These are phyloP conservation scores for Centropus unirufus DNA, from an alignment of 2,113 vertebrate species.

Conservation along the genomic window DNA sequence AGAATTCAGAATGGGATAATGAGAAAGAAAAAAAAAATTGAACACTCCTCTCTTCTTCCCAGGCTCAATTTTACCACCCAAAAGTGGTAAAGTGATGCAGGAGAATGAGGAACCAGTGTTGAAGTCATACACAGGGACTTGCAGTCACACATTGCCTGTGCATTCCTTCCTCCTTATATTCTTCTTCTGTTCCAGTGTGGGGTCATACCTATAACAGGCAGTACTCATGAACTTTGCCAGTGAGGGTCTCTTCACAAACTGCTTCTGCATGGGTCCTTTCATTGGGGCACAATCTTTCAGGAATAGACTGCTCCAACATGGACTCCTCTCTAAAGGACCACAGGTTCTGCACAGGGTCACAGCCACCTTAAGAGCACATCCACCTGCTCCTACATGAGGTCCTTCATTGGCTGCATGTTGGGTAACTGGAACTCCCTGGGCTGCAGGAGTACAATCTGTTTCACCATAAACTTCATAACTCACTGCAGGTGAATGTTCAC, in stretches of 20 bases:
- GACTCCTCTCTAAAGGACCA: rapidly evolving
- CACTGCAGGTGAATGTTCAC: neutral
- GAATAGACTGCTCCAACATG: neutral
- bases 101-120: rapidly evolving
- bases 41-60: neutral
- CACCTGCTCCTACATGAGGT: rapidly evolving
- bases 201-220: neutral
- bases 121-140: too few species aligned
- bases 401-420: neutral
- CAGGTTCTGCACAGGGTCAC: rapidly evolving
- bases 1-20: neutral
- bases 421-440: too few species aligned
- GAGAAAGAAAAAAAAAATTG: neutral
- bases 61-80: neutral
- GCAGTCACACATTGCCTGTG: neutral
- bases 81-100: neutral
- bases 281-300: neutral
- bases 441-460: neutral
- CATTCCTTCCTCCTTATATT: rapidly evolving
- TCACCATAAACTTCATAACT: rapidly evolving
- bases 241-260: neutral
- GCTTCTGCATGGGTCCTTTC: neutral
- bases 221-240: neutral
- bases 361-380: neutral
- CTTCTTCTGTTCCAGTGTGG: neutral